phyloP scores from a whole-genome alignment of 1,140 invertebrate genomes.

The Caenorhabditis tropicalis region DNA sequence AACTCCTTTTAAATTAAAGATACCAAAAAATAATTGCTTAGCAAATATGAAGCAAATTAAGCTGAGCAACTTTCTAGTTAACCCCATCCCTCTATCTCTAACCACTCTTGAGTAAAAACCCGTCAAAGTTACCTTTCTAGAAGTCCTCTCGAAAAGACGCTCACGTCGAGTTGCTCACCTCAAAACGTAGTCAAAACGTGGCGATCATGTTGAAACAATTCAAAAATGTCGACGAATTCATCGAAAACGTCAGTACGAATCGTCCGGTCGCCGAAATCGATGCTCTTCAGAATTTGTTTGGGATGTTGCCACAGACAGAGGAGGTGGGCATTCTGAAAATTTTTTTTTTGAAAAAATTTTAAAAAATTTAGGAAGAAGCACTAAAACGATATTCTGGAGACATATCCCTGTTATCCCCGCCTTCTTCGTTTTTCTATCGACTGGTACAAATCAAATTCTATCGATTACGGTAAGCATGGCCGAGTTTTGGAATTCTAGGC shows the following conservation, averaged over 20 bases:
- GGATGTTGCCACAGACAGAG: constrained; percentile 16
- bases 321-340: neutral
- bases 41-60: too few relatives aligned
- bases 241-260: neutral
- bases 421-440: constrained; percentile 45
- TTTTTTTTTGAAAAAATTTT: neutral
- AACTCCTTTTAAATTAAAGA: too few relatives aligned
- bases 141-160: constrained; percentile 32
- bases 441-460: constrained; percentile 34
- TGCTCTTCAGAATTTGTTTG: constrained; percentile 11
- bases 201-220: constrained; percentile 48
- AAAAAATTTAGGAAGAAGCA: constrained; percentile 25
- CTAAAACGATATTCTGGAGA: constrained; percentile 50
- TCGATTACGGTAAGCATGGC: constrained; percentile 7
- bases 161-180: constrained; percentile 17
- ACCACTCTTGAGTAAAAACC: too few relatives aligned
- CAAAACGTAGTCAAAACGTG: constrained; percentile 50
- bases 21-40: too few relatives aligned
- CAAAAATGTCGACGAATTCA: constrained; percentile 38
- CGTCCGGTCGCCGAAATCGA: constrained; percentile 17
- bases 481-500: too few relatives aligned
- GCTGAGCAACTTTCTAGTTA: too few relatives aligned
- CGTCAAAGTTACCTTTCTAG: neutral
- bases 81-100: too few relatives aligned
- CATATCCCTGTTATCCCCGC: constrained; percentile 23